Conservation (phyloP, 1,140 invertebrate genomes). For the Contarinia nasturtii region DNA sequence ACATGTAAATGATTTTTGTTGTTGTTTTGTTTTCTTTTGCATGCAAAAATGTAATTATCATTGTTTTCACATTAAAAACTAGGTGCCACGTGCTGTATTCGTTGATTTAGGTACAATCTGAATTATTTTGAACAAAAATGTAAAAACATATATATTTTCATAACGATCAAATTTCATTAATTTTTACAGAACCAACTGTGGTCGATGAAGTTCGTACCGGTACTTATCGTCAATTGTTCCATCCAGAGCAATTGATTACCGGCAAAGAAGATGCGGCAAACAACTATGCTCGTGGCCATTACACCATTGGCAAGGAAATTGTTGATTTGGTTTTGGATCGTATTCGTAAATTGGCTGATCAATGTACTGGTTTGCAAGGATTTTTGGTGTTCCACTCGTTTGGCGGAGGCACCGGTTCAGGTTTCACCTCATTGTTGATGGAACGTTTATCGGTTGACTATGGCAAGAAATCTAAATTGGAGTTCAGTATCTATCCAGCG, state of each 20-base stretch:
- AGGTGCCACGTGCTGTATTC: conserved; percentile 37
- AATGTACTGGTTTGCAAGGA: conserved; percentile 61
- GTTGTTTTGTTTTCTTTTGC: too few species aligned
- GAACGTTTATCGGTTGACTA: conserved; percentile 62
- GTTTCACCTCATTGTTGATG: conserved; percentile 66
- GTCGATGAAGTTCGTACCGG: conserved; percentile 52
- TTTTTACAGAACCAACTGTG: conserved; percentile 44
- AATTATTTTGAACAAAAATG: too few species aligned
- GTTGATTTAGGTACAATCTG: conserved; percentile 28
- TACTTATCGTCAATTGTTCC: conserved; percentile 51
- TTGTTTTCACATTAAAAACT: too few species aligned
- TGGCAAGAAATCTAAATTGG: conserved; percentile 63
- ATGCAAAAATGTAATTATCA: too few species aligned
- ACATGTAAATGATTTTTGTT: too few species aligned
- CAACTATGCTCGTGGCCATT: conserved; percentile 70
- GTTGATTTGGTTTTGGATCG: conserved; percentile 62
- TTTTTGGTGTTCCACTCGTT: conserved; percentile 76
- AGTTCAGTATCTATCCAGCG: conserved; percentile 74
- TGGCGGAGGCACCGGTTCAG: conserved; percentile 69
- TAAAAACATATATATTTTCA: too few species aligned
- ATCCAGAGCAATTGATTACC: conserved; percentile 54
- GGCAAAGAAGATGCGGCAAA: conserved; percentile 67
- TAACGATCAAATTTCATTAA: too few species aligned
- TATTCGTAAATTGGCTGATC: conserved; percentile 51
- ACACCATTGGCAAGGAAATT: conserved; percentile 74